Evolutionary conservation across 1,140 invertebrate species (phyloP).

Genomic region (Ostrea denselamellosa): DNA sequence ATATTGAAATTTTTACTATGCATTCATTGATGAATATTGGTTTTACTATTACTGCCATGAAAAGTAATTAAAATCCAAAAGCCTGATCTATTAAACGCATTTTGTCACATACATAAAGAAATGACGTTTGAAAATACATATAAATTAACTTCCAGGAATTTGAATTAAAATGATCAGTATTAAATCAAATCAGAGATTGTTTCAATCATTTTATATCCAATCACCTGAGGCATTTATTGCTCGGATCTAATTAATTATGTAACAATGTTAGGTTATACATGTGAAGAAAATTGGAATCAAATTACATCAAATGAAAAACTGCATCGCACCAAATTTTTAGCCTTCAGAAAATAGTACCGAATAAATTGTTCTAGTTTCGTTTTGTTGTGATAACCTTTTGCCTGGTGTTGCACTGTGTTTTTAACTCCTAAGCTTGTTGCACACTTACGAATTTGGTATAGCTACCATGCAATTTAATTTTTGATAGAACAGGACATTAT

Average conservation of each 20-base stretch:
- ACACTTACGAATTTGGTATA: neutral
- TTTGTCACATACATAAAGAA: too few relatives aligned
- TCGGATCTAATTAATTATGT: neutral
- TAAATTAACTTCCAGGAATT: neutral
- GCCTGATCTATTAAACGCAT: too few relatives aligned
- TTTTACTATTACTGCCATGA: too few relatives aligned
- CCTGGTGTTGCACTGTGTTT: neutral
- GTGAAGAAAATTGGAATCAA: neutral
- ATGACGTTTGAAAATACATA: too few relatives aligned
- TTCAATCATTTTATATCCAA: neutral
- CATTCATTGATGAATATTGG: too few relatives aligned
- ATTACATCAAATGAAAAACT: neutral
- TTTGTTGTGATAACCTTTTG: neutral
- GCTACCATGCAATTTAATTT: neutral
- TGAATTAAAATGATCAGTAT: neutral
- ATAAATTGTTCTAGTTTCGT: neutral
- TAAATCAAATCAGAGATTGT: neutral
- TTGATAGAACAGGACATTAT: neutral
- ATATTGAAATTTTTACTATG: too few relatives aligned
- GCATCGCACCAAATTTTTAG: neutral
- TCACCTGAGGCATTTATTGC: neutral
- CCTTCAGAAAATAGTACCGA: neutral
- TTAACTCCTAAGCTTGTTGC: neutral
- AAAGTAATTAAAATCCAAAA: too few relatives aligned
- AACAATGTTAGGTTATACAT: neutral